Percentiles rank a stretch among this genome's conserved stretches.
These are phyloP conservation scores for Copidosoma floridanum DNA, from an alignment of 1,140 invertebrate species.

Conservation along the genomic window DNA sequence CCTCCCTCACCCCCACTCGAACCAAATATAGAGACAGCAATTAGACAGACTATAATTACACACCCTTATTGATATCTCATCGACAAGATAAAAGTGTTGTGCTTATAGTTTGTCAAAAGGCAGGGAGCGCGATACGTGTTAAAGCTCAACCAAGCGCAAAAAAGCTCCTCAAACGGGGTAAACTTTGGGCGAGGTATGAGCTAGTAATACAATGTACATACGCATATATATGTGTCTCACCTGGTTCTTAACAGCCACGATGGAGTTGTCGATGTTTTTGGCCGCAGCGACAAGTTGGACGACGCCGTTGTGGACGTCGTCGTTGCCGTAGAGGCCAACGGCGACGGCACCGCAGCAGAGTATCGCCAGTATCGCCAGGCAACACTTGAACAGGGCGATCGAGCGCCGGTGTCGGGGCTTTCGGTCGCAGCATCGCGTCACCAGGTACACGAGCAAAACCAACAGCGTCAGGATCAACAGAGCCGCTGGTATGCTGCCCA, in stretches of 20 bases:
- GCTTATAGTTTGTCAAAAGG: no score
- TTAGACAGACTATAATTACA: no score
- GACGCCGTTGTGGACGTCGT: slow-evolving; percentile 88
- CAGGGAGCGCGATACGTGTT: no score
- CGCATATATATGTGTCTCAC: no score
- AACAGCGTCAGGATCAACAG: slow-evolving; percentile 87
- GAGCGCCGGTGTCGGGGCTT: slow-evolving; percentile 81
- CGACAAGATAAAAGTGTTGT: no score
- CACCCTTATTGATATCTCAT: no score
- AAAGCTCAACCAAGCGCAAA: no score
- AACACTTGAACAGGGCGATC: slow-evolving; percentile 80
- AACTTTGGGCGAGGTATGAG: no score
- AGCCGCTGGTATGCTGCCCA: slow-evolving; percentile 85
- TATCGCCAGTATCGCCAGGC: slow-evolving; percentile 79
- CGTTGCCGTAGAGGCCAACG: slow-evolving; percentile 88
- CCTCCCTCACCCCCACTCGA: no score
- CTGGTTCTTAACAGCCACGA: slow-evolving; percentile 73
- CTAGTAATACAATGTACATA: background rate
- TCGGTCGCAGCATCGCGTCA: slow-evolving; percentile 90
- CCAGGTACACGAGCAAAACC: slow-evolving; percentile 83
- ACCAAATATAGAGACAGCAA: no score
- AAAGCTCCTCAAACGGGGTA: no score
- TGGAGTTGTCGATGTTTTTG: slow-evolving; percentile 72
- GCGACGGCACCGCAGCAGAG: slow-evolving; percentile 76
- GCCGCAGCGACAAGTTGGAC: slow-evolving; percentile 76